phyloP scores from a whole-genome alignment of 2,797 vertebrate genomes.

The Parambassis ranga region DNA sequence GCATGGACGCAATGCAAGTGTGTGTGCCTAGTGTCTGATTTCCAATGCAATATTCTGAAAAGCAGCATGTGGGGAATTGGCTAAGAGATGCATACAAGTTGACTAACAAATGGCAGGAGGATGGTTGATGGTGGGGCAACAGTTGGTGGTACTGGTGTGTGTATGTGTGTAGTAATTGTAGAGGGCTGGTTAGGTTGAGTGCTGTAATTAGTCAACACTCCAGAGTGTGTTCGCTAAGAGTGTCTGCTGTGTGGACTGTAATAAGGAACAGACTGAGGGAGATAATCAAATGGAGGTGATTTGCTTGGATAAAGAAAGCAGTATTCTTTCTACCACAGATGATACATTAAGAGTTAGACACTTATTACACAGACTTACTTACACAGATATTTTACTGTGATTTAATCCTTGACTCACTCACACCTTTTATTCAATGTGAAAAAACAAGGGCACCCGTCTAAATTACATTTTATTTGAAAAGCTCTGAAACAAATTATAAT shows the following conservation, averaged over 20 bases:
- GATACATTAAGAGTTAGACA: not conserved
- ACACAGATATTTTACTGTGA: too few relatives aligned
- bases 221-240: conserved; percentile 46
- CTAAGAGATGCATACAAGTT: conserved; percentile 10
- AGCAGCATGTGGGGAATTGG: conserved; percentile 23
- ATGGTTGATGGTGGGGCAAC: not conserved
- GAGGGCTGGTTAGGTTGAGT: conserved; percentile 37
- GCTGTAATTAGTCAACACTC: conserved; percentile 55
- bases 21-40: not conserved
- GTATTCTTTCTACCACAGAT: not conserved
- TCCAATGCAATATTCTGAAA: not conserved
- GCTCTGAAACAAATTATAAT: too few relatives aligned
- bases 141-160: conserved; percentile 10
- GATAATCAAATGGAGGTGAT: conserved; percentile 27
- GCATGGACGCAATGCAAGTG: not conserved
- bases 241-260: conserved; percentile 30
- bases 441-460: too few relatives aligned
- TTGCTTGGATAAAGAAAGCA: conserved; percentile 7
- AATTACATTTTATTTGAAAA: too few relatives aligned
- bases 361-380: not conserved
- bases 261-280: conserved; percentile 23
- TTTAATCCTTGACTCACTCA: too few relatives aligned
- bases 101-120: conserved; percentile 13
- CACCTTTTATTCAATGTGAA: too few relatives aligned
- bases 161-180: conserved; percentile 26